Percentiles rank a stretch among this genome's conserved stretches.
Conservation (phyloP, 1,140 invertebrate genomes). For the Yoshiicerus persimilis region DNA sequence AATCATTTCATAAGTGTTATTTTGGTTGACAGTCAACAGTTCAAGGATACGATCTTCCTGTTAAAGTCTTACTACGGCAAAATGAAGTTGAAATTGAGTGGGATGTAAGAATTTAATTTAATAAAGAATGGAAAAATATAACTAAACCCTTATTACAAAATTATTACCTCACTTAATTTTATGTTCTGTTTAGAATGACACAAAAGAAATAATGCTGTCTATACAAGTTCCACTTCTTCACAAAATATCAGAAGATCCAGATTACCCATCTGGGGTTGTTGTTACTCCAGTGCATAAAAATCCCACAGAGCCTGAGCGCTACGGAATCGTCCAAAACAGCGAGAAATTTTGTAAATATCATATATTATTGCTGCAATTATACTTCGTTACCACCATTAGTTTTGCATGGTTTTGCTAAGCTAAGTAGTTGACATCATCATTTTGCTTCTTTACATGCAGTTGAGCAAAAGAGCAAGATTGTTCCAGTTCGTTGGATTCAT, state of each 20-base stretch:
- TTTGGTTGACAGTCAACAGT: background rate
- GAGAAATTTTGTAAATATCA: slow-evolving; percentile 12
- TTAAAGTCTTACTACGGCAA: slow-evolving; percentile 27
- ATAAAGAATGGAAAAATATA: background rate
- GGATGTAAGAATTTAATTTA: background rate
- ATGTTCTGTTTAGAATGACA: background rate
- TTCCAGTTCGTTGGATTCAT: slow-evolving; percentile 30
- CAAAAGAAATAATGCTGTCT: background rate
- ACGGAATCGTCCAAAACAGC: slow-evolving; percentile 40
- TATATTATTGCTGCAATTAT: background rate
- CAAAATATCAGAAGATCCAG: background rate
- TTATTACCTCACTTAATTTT: background rate
- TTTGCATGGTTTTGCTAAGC: too few species aligned
- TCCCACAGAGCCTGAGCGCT: background rate
- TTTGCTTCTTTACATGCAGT: background rate
- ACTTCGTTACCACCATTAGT: background rate
- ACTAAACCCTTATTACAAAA: too few species aligned
- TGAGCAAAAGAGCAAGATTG: background rate
- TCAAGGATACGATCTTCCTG: slow-evolving; percentile 26
- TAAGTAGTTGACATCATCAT: background rate
- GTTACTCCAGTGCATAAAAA: background rate
- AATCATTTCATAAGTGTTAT: too few species aligned
- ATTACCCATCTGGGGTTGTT: slow-evolving; percentile 32
- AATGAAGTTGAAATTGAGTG: slow-evolving; percentile 34
- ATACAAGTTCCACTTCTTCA: slow-evolving; percentile 9